Base-by-base conservation (phyloP, 2,113 vertebrate genomes). In the Vimba vimba region DNA sequence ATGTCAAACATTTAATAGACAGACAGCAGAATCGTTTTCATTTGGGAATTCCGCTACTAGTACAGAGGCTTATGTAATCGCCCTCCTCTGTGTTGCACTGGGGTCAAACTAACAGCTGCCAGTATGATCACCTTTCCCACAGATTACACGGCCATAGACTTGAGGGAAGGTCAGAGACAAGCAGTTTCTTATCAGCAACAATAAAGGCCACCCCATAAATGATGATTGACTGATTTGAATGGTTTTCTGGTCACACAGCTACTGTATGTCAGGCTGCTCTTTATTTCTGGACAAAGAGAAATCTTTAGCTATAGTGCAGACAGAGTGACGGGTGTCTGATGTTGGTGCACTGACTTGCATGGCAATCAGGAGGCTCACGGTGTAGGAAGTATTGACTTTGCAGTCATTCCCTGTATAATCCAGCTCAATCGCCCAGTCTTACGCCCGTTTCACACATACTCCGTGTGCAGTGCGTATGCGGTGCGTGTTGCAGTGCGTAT, bases 41-140 rank as follows among this genome's bases (percentile, higher is more conserved):
- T 52, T 52, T 52, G 4, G 47, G 50, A 5, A 52, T 17, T 43
- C 21, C 15, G 19, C 33, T 17, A 39, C 33, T 75, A 75, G 64
- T 30, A n/a, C 11, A 52, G 75, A 86, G 87, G 23, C 85, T 91
- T 92, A 79, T 50, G 62, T 92, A 91, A 93, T 90, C 83, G 23
- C 25, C 45, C 27, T 90, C 88, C 75, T 84, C 83, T 86, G 83
- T 55, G 57, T 21, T 19, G 33, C 62, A 33, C 23, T 15, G 6
- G 77, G 69, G 36, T 78, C 73, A 77, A 50, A 30, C 64, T 86
- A 9, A 60, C 52, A 25, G 50, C 36, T 74, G 83, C 27, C n/a
- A 1, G n/a, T 47, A 47, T 59, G 43, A 30, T 85, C 60, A 66
- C 74, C 83, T 85, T 77, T 66, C 25, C 36, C 60, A 66, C 25